Base-by-base conservation (phyloP, 1,140 invertebrate species). In the Idris sp. region DNA sequence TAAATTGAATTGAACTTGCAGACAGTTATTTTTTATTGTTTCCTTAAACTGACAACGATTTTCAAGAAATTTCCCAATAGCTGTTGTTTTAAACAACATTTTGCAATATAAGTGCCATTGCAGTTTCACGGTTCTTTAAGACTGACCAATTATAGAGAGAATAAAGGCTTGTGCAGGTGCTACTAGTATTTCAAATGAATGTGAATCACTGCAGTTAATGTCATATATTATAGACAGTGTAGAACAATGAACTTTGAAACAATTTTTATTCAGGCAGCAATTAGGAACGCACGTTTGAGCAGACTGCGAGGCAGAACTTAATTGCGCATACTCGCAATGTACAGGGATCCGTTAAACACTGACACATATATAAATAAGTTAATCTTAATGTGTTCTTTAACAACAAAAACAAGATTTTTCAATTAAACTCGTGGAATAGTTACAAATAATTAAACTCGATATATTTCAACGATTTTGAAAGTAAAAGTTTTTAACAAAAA, bases 271-370 rank as follows among this genome's bases (percentile, higher is more conserved):
- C 73, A 72, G 40, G 25, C 26, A 40, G 75, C 56, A 81, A 81
- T 79, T 80, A 83, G 71, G 65, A 48, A 59, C 71, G 68, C 64
- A 61, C 61, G 73, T 56, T 79, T 58, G 72, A 79, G 51, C 71
- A 46, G 48, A 73, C 62, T 71, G 78, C 75, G 77, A 80, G 79
- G 78, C 80, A 79, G 76, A 81, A 80, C 80, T 79, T 79, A 79
- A 83, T 83, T 80, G 74, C 75, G 62, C 67, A 59, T 76, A 80
- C 68, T 77, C 59, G 58, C 51, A 46, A 51, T 74, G 62, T 73
- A 61, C 54, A 69, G 28, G 65, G 74, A 81, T 53, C 78, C 76
- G 69, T 81, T 81, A 78, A 83, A 75, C 64, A 46, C 38, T 46
- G 49, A 43, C 67, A 56, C 26, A 56, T 71, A 71, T 54, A 61